Evolutionary conservation across 2,888 invertebrate species (phyloP), one percentile per base, ranked within the genome.

Genomic region (Plusia festucae): DNA sequence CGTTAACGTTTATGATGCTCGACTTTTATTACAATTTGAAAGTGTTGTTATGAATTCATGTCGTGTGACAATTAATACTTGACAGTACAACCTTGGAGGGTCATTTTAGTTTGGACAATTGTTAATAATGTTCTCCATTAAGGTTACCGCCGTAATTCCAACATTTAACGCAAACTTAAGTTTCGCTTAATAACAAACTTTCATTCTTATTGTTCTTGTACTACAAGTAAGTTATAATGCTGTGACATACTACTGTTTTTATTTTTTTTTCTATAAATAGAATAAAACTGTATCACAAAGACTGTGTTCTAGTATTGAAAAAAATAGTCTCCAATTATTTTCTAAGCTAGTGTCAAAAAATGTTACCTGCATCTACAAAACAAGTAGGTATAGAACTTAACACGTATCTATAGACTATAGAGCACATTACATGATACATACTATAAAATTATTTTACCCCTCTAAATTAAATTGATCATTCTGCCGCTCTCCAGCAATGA

Each of bases 1-100:
- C 81, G 79, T 81, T 81, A 76, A 76, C 59, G 73, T 80, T 81
- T 80, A 80, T 76, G 76, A 69, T 70, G 63, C 68, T 68, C 63
- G 63, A 72, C 76, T 78, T 78, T 76, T 81, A 81, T 78, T 76
- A 72, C 73, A 72, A 76, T 81, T 59, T 76, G 60, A 78, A 76
- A 74, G 63, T 59, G 61, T 58, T 70, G 79, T 80, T 78, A 74
- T 67, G 67, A 65, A 79, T 81, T 81, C 76, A 76, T 76, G 76
- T 78, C 73, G 59, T 66, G 73, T 61, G 68, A 68, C 67, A 72
- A 73, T 76, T 72, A 70, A 73, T 63, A 70, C 58, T 65, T 64
- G 59, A 73, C 32, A 60, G 53, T 59, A 63, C 58, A 77, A 73
- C 62, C 53, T 61, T 20, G 20, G 24, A 49, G 68, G 53, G 53